Percentiles rank a stretch among this genome's conserved stretches.
Conservation (phyloP, 2,797 vertebrate genomes). For the Spinibarbus caldwelli region DNA sequence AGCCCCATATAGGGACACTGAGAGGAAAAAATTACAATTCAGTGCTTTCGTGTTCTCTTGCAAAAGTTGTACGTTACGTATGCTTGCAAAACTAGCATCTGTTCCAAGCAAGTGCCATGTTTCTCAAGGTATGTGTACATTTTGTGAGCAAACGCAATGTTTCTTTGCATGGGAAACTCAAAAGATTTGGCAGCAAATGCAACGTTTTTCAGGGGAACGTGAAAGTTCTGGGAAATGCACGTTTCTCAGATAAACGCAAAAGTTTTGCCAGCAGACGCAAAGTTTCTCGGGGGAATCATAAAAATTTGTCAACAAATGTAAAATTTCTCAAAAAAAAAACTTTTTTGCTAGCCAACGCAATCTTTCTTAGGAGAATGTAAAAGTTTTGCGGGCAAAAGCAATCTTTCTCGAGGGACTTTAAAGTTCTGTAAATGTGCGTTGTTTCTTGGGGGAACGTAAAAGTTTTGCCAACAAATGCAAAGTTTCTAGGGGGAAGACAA, state of each 20-base stretch:
- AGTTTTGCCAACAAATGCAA: background rate
- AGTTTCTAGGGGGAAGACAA: background rate
- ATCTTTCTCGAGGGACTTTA: too few relatives aligned
- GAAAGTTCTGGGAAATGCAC: rapidly evolving
- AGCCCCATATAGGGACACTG: background rate
- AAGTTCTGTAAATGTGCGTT: too few relatives aligned
- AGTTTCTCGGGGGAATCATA: background rate
- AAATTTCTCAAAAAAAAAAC: background rate
- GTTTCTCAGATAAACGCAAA: too few relatives aligned
- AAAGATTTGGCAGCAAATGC: background rate
- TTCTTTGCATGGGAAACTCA: background rate
- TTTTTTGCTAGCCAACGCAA: background rate
- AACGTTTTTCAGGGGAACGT: background rate
- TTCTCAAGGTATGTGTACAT: background rate
- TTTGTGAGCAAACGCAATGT: background rate
- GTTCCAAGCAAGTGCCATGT: background rate
- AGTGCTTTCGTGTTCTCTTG: background rate
- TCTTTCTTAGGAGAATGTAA: too few relatives aligned
- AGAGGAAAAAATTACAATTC: background rate
- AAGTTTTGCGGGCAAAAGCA: too few relatives aligned
- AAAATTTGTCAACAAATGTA: background rate
- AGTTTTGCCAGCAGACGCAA: background rate
- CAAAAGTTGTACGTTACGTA: background rate
- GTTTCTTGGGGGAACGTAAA: too few relatives aligned
- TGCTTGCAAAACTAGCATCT: background rate